These are phyloP conservation scores for Sus scrofa DNA, from an alignment of 2,113 vertebrate genomes.

Conservation along the genomic window DNA sequence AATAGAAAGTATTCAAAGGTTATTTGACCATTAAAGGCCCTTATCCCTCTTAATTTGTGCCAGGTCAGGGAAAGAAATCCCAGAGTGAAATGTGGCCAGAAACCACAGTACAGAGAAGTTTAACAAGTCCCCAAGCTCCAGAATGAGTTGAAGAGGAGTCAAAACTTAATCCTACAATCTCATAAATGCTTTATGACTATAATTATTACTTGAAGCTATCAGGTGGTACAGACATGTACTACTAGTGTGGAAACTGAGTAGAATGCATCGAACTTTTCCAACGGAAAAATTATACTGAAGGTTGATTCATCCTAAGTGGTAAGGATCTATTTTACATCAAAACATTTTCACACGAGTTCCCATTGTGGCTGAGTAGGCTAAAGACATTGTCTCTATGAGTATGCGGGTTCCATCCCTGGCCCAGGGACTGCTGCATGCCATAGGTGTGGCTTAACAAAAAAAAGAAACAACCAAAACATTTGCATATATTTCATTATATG, in stretches of 20 bases:
- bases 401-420: no score
- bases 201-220: slow-evolving; percentile 13
- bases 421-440: no score
- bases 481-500: background rate
- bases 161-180: slow-evolving; percentile 55
- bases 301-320: background rate
- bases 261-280: background rate
- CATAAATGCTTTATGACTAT: slow-evolving; percentile 27
- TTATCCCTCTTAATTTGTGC: slow-evolving; percentile 47
- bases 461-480: background rate
- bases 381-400: no score
- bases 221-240: background rate
- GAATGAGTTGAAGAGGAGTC: slow-evolving; percentile 19
- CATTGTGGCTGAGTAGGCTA: no score
- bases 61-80: slow-evolving; percentile 46
- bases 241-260: background rate
- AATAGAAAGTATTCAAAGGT: slow-evolving; percentile 4
- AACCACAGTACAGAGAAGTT: slow-evolving; percentile 16
- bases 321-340: slow-evolving; percentile 9
- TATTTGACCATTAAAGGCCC: background rate
- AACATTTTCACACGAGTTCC: background rate
- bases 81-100: slow-evolving; percentile 33
- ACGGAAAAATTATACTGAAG: background rate
- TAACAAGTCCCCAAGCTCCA: background rate
- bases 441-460: no score